Percentiles rank a stretch among this genome's conserved stretches.
Conservation (phyloP, 2,888 invertebrate genomes). For the Mermis nigrescens region DNA sequence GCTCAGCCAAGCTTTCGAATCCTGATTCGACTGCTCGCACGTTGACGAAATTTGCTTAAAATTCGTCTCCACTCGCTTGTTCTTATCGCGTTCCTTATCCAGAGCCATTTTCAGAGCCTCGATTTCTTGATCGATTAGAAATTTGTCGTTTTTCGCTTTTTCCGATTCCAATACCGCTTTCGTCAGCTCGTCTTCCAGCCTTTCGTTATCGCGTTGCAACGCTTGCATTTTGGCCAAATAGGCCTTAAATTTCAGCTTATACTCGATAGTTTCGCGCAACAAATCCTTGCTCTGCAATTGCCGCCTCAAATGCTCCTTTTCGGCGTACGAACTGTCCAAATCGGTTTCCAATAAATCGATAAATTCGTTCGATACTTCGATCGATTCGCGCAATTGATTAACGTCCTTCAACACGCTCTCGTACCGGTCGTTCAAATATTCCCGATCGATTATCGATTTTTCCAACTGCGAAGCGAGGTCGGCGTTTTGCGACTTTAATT, state of each 20-base stretch:
- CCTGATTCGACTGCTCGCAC: background rate
- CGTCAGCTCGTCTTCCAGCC: background rate
- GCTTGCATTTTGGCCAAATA: constrained; percentile 26
- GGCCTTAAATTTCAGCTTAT: constrained; percentile 18
- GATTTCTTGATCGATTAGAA: background rate
- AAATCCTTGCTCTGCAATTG: background rate
- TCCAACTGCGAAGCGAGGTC: background rate
- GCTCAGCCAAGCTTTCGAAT: background rate
- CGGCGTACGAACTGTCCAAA: background rate
- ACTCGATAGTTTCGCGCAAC: background rate
- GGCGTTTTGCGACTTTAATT: background rate
- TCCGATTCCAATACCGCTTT: background rate
- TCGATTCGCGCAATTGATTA: constrained; percentile 3
- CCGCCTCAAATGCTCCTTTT: background rate
- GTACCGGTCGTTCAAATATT: background rate
- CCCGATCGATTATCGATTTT: background rate
- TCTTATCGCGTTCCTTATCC: no score
- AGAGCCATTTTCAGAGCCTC: no score
- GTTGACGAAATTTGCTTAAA: background rate
- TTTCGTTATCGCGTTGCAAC: constrained; percentile 25
- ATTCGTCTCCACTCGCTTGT: no score
- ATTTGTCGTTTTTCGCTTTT: background rate
- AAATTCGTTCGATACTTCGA: constrained; percentile 5
- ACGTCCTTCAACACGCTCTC: background rate
- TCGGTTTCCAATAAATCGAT: constrained; percentile 8